Evolutionary conservation across 2,797 vertebrate species (phyloP).

Genomic region (Microctenopoma stevenorrisi): DNA sequence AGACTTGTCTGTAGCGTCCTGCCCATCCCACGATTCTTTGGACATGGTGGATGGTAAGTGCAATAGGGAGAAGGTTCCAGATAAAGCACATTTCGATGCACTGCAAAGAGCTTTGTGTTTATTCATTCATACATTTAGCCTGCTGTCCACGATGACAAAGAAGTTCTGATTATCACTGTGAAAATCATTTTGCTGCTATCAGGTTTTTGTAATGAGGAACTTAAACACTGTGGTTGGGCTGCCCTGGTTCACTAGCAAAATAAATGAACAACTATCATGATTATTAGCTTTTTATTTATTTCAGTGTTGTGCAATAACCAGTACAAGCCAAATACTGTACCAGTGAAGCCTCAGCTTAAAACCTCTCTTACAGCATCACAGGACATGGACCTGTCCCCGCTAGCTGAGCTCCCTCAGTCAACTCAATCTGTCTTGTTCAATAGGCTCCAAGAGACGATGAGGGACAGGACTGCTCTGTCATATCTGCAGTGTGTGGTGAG

Average conservation of each 20-base stretch:
- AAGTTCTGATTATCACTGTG: not conserved
- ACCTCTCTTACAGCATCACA: conserved; percentile 73
- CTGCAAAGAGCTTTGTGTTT: conserved; percentile 54
- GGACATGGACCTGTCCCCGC: conserved; percentile 75
- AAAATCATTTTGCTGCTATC: not conserved
- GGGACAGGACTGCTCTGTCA: conserved; percentile 71
- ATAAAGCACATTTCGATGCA: not conserved
- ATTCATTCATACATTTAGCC: not conserved
- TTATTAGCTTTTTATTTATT: no score
- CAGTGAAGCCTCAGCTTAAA: not conserved
- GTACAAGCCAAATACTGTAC: not conserved
- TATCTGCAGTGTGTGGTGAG: conserved; percentile 85
- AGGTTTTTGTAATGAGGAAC: conserved; percentile 20
- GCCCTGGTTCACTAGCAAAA: not conserved
- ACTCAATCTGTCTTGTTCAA: conserved; percentile 71
- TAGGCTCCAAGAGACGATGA: conserved; percentile 74
- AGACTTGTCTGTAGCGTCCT: conserved; percentile 13
- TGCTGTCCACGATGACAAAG: not conserved
- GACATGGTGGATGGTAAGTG: conserved; percentile 52
- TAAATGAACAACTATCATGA: no score
- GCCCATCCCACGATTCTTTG: not conserved
- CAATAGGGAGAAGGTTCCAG: not conserved
- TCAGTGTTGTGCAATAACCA: no score
- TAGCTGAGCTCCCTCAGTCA: conserved; percentile 73
- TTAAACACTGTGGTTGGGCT: not conserved